phyloP scores from a whole-genome alignment of 2,888 invertebrate species.

The Noctuana brunneofusca region DNA sequence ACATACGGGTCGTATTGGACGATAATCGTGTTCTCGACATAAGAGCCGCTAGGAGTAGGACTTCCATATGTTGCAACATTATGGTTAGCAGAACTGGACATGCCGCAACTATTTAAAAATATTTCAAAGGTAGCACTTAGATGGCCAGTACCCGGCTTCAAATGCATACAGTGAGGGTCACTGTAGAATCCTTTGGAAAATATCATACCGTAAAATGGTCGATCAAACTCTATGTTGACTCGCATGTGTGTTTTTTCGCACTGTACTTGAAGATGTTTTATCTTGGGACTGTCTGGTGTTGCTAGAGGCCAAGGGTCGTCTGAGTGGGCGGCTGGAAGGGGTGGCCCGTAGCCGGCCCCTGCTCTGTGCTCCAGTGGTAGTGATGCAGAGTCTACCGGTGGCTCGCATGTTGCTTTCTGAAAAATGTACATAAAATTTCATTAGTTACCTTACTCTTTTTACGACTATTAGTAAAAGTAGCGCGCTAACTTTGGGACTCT shows the following conservation, averaged over 20 bases:
- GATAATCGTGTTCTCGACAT: conserved; percentile 97
- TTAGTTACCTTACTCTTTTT: conserved; percentile 6
- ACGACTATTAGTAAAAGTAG: not conserved
- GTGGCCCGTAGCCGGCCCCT: conserved; percentile 90
- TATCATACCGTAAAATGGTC: conserved; percentile 97
- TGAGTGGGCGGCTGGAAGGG: conserved; percentile 81
- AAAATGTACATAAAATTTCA: conserved; percentile 48
- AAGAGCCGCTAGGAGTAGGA: conserved; percentile 95
- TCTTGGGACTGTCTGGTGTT: conserved; percentile 95
- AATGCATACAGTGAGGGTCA: conserved; percentile 94
- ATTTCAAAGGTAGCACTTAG: conserved; percentile 96
- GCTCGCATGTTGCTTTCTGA: conserved; percentile 90
- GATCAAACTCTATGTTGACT: conserved; percentile 96
- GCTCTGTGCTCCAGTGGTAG: conserved; percentile 91
- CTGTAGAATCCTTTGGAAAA: conserved; percentile 97
- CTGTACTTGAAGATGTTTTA: conserved; percentile 96
- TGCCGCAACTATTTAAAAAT: conserved; percentile 95
- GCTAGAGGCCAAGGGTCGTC: conserved; percentile 96
- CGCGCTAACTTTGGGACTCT: too few species aligned
- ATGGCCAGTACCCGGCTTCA: conserved; percentile 95
- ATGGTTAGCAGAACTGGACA: conserved; percentile 96
- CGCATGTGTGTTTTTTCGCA: conserved; percentile 98
- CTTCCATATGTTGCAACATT: conserved; percentile 92
- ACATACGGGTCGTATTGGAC: conserved; percentile 97
- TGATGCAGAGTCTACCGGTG: conserved; percentile 91